Base-by-base conservation (phyloP, 2,888 invertebrate species). In the Dorcus parallelipipedus region DNA sequence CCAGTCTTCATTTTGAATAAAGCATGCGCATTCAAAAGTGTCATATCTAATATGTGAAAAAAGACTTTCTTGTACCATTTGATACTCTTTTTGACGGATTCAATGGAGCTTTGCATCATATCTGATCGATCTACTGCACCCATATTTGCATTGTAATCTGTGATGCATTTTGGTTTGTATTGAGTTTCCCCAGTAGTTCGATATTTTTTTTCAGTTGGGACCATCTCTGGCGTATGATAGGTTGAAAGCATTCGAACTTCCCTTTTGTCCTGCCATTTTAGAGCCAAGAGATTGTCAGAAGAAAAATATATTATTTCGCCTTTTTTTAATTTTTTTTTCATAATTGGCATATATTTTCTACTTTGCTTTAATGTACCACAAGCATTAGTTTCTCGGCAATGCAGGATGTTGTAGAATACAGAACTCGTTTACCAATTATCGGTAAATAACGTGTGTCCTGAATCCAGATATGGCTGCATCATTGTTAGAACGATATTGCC, bases 211-310 rank as follows among this genome's bases (percentile, higher is more conserved):
- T 55, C 42, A 40, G 61, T 58, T 48, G 23, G 33, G 48, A 56
- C 57, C 7, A 42, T 55, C 58, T 64, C 61, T 41, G 54, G 39
- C 39, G 61, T 64, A 23, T 48, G 63, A 14, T 64, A 56, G 39
- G 65, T 68, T 50, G 67, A 62, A 20, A 68, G 59, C 64, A 68
- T 67, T 43, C 54, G 42, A 4, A 72, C 69, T 40, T 71, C 67
- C 49, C 67, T 49, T 55, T 71, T 71, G 52, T 74, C 70, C 39
- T 58, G 52, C 71, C 73, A 73, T 64, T 74, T 72, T 43, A 70
- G 20, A 71, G 40, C n/a, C n/a, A n/a, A n/a, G n/a, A n/a, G n/a
- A n/a, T n/a, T n/a, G n/a, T n/a, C n/a, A n/a, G n/a, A n/a, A 49
- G 56, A 52, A 39, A 8, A 54, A 20, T 39, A 56, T 33, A 14